Percentiles rank a stretch among this genome's conserved stretches.
Conservation (phyloP, 2,113 vertebrate genomes). For the Nothoprocta pentlandii region DNA sequence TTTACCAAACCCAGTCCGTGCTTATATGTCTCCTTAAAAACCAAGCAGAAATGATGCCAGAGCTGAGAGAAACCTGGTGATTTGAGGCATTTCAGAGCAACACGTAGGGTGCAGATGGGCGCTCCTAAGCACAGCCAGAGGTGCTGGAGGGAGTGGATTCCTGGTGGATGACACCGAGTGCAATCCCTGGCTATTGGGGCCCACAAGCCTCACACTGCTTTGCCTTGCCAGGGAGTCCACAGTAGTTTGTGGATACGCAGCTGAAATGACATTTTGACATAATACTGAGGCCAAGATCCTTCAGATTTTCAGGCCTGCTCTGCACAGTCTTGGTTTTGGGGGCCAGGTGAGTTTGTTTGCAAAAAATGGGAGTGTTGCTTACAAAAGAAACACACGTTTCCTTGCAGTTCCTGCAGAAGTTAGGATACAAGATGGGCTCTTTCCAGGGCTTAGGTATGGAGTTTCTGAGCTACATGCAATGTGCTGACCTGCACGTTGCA, state of each 20-base stretch:
- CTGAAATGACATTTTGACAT: rapidly evolving
- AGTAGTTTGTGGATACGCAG: neutral
- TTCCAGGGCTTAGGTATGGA: neutral
- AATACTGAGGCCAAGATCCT: neutral
- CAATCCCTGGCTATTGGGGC: neutral
- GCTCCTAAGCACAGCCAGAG: neutral
- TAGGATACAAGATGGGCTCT: neutral
- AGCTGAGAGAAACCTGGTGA: neutral
- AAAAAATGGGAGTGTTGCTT: neutral
- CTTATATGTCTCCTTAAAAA: neutral
- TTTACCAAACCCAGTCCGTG: neutral
- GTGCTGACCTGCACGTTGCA: neutral
- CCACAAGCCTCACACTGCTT: rapidly evolving
- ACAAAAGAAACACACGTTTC: neutral
- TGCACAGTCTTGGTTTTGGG: neutral
- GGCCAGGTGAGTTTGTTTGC: rapidly evolving
- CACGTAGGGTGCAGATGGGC: neutral
- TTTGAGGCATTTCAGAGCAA: neutral
- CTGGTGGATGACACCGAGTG: neutral
- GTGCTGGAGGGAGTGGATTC: neutral
- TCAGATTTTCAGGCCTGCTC: neutral
- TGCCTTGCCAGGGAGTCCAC: neutral
- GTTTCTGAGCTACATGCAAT: neutral
- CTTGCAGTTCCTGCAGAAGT: neutral
- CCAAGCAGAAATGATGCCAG: neutral